Evolutionary conservation across 2,113 vertebrate genomes (phyloP).

Genomic region (Sprattus sprattus): DNA sequence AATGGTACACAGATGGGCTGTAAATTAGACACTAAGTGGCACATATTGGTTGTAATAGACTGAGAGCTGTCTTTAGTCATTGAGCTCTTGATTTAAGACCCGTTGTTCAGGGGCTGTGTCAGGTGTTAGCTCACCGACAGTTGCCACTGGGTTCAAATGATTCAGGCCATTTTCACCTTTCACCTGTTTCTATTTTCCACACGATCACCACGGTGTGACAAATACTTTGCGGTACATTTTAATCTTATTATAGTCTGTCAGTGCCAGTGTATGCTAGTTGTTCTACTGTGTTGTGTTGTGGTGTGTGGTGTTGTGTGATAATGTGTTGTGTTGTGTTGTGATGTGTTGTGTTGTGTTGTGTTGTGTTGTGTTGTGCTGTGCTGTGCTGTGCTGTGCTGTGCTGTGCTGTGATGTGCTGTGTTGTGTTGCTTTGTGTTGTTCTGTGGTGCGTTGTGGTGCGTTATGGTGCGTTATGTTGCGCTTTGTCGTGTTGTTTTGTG

Average conservation of each 20-base stretch:
- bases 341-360: too few species aligned
- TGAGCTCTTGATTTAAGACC: slow-evolving; percentile 56
- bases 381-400: too few species aligned
- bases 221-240: slow-evolving; percentile 24
- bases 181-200: slow-evolving; percentile 2
- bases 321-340: background rate
- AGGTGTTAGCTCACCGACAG: slow-evolving; percentile 57
- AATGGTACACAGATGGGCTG: slow-evolving; percentile 61
- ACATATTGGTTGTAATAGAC: slow-evolving; percentile 67
- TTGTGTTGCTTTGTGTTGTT: too few species aligned
- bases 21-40: slow-evolving; percentile 64
- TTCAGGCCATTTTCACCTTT: slow-evolving; percentile 51
- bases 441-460: too few species aligned
- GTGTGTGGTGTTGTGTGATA: background rate
- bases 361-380: too few species aligned
- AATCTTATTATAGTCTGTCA: slow-evolving; percentile 38
- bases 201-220: slow-evolving; percentile 5
- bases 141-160: slow-evolving; percentile 45
- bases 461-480: too few species aligned
- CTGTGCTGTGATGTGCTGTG: too few species aligned
- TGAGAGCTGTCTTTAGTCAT: slow-evolving; percentile 58
- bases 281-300: background rate
- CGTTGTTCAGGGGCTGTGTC: slow-evolving; percentile 52
- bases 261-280: background rate
- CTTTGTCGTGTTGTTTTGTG: too few species aligned